These are phyloP conservation scores for Manduca sexta DNA, from an alignment of 1,140 invertebrate species.

Conservation along the genomic window DNA sequence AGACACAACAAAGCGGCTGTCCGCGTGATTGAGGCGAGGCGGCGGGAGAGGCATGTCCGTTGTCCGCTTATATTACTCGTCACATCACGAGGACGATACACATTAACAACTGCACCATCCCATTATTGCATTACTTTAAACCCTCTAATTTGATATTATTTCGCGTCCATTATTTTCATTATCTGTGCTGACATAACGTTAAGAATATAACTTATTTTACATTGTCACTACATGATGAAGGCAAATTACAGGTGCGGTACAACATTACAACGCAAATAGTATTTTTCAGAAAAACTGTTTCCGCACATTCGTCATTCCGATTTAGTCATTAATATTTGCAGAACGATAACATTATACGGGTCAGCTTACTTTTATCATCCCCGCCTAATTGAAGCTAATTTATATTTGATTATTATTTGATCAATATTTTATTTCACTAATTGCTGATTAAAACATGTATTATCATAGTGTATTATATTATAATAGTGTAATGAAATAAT, in stretches of 20 bases:
- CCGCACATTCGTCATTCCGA: conserved; percentile 23
- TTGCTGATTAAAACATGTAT: no score
- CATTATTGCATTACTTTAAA: conserved; percentile 62
- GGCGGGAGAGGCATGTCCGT: no score
- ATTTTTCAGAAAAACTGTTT: conserved; percentile 56
- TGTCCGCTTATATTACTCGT: conserved; percentile 7
- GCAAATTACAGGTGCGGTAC: conserved; percentile 57
- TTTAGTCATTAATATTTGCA: conserved; percentile 5
- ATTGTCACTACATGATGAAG: conserved; percentile 51
- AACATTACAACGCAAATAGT: conserved; percentile 22
- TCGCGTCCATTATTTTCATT: conserved; percentile 66
- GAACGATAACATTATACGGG: not conserved
- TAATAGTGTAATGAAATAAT: no score
- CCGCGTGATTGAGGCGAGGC: conserved; percentile 3
- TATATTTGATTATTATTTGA: no score
- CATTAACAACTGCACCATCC: conserved; percentile 37
- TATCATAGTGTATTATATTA: no score
- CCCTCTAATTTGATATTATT: conserved; percentile 66
- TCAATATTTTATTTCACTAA: no score
- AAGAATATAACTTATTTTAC: conserved; percentile 57
- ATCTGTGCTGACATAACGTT: conserved; percentile 51
- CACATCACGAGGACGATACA: conserved; percentile 37
- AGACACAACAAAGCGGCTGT: not conserved
- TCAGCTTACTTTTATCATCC: not conserved
- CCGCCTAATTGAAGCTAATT: no score